Conservation (phyloP, 2,888 invertebrate species). For the Archips crataeganus region DNA sequence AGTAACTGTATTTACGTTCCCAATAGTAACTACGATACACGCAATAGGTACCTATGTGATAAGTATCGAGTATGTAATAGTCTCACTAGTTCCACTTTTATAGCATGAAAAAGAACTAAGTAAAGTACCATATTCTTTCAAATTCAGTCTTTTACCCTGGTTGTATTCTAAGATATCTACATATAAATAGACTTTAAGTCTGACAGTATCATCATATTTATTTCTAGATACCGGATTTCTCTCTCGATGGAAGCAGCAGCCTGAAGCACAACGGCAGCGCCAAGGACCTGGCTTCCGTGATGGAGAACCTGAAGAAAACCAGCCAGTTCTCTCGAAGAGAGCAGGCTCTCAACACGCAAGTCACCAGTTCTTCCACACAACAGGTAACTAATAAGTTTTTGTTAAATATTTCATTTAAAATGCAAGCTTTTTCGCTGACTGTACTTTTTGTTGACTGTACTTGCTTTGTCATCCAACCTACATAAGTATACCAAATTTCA, state of each 20-base stretch:
- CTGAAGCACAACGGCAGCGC: slow-evolving; percentile 81
- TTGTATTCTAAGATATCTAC: neutral
- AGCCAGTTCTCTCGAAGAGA: slow-evolving; percentile 80
- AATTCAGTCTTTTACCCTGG: neutral
- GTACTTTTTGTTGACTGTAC: too few relatives aligned
- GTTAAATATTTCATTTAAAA: too few relatives aligned
- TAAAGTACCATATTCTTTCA: too few relatives aligned
- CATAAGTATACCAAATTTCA: too few relatives aligned
- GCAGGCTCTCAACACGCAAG: slow-evolving; percentile 81
- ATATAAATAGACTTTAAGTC: neutral
- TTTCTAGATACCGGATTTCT: slow-evolving; percentile 85
- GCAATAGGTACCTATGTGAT: slow-evolving; percentile 1
- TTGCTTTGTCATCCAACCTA: too few relatives aligned
- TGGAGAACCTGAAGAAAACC: slow-evolving; percentile 91
- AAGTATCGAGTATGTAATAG: slow-evolving; percentile 2
- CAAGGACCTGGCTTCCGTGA: slow-evolving; percentile 88
- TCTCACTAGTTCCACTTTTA: too few relatives aligned
- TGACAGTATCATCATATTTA: slow-evolving; percentile 46
- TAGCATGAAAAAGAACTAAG: too few relatives aligned
- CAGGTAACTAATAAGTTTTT: slow-evolving; percentile 69
- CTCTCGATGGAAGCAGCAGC: slow-evolving; percentile 85
- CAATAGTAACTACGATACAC: slow-evolving; percentile 22
- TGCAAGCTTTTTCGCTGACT: too few relatives aligned
- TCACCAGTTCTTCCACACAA: slow-evolving; percentile 83
- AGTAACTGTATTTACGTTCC: slow-evolving; percentile 21